Base-by-base conservation (phyloP, 2,113 vertebrate genomes). In the Dendropsophus ebraccatus region DNA sequence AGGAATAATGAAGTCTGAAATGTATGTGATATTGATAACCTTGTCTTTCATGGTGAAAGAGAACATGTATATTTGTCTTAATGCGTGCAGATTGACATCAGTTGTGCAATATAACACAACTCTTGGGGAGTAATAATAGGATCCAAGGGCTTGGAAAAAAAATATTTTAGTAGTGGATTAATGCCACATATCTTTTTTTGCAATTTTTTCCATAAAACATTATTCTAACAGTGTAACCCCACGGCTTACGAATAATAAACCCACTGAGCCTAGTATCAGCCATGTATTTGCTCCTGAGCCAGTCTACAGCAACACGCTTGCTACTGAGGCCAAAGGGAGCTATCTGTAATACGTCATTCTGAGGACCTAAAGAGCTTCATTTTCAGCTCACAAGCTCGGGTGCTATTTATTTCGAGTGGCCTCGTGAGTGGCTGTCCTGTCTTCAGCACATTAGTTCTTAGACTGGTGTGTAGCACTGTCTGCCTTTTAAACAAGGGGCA, bases 1-100 rank as follows among this genome's bases (percentile, higher is more conserved):
- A 60, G 77, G 14, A 80, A 79, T 45, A 62, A 60, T 80, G 54
- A 80, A 80, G 60, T 79, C 30, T 77, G 25, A 76, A 76, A 32
- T 74, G 52, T 41, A 60, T 60, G 54, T 80, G 77, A 28, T 45
- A 45, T 79, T 80, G 77, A 80, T 60, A 80, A 62, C 77, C 54
- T n/a, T 37, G 76, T 32, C 47, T 41, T n/a, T n/a, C n/a, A 10
- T 49, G 58, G 79, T 45, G 79, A 62, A 81, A 81, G 54, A 28
- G 56, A 81, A 45, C 79, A 67, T 50, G 47, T 10, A 65, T n/a
- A 65, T 81, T 65, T 47, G 35, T 65, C 35, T 28, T 45, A 0
- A 45, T 17, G 37, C 30, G 12, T 69, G 32, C 25, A 11, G 25
- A 65, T 47, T 69, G 79, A 67, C 60, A 81, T 25, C 45, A 80